Evolutionary conservation across 2,797 vertebrate species (phyloP).

Genomic region (Cyclura pinguis): DNA sequence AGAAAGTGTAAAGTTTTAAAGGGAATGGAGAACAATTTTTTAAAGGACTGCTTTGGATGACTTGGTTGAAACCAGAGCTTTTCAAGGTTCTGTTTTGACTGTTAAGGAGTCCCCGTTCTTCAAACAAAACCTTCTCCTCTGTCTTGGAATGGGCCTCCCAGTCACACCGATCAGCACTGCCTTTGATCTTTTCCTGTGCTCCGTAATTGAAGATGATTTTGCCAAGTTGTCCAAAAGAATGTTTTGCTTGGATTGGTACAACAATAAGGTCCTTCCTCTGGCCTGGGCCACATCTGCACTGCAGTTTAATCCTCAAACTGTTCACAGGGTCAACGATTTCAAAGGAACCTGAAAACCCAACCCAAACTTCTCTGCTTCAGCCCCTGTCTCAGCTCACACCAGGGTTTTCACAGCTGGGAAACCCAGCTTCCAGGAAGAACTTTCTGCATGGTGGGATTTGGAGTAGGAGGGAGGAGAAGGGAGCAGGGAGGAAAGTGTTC

Average conservation of each 20-base stretch:
- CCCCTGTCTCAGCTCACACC: not conserved
- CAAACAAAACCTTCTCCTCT: not conserved
- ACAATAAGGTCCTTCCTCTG: not conserved
- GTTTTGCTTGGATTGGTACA: not conserved
- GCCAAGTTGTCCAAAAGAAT: not conserved
- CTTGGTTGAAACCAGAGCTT: not conserved
- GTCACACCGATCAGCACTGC: accelerated
- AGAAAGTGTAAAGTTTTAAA: no score
- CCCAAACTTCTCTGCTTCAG: not conserved
- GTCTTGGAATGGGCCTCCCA: not conserved
- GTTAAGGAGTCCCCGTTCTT: not conserved
- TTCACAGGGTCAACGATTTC: accelerated
- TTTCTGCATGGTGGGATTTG: not conserved
- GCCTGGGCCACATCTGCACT: not conserved
- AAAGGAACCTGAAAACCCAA: conserved; percentile 27
- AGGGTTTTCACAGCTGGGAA: not conserved
- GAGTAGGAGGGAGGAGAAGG: not conserved
- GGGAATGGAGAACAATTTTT: no score
- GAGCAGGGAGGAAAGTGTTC: not conserved
- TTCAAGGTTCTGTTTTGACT: not conserved
- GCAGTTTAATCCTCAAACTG: not conserved
- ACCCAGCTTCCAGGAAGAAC: accelerated
- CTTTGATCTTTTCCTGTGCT: not conserved
- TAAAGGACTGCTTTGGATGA: not conserved
- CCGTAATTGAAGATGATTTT: not conserved